These are phyloP conservation scores for Pristionchus pacificus DNA, from an alignment of 1,140 invertebrate genomes.

Conservation along the genomic window DNA sequence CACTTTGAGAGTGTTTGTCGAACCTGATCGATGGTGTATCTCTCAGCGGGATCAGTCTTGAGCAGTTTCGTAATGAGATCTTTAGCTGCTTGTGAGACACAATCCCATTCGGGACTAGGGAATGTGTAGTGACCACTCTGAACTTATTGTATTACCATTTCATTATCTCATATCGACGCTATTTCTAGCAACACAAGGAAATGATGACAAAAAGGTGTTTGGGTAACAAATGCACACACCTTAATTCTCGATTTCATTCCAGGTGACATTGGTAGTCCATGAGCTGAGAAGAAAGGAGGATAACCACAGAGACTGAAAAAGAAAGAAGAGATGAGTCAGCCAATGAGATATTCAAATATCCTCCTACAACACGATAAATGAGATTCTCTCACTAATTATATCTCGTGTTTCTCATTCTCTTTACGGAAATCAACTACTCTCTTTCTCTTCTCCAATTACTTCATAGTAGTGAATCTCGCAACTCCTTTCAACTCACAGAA, in stretches of 20 bases:
- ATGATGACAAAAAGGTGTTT: too few species aligned
- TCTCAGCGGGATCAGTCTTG: constrained; percentile 81
- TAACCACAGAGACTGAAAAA: constrained; percentile 81
- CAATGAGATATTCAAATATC: constrained; percentile 1
- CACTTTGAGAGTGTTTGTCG: too few species aligned
- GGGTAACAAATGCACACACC: constrained; percentile 8
- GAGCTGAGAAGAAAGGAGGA: constrained; percentile 95
- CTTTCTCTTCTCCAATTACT: constrained; percentile 3
- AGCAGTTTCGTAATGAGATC: constrained; percentile 88
- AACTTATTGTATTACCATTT: too few species aligned
- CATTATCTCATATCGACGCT: too few species aligned
- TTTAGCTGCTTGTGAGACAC: constrained; percentile 85
- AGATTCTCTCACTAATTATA: too few species aligned
- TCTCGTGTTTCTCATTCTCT: too few species aligned
- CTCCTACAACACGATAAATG: too few species aligned
- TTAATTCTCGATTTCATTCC: constrained; percentile 98
- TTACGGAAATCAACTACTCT: neutral
- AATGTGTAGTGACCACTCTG: constrained; percentile 89
- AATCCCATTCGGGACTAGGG: constrained; percentile 88
- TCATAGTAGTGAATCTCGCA: neutral
- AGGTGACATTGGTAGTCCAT: constrained; percentile 90
- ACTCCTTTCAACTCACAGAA: constrained; percentile 70
- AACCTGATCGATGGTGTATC: constrained; percentile 82
- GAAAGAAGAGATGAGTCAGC: constrained; percentile 40
- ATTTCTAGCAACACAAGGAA: too few species aligned